A percentile compares a stretch with the other conserved stretches of the same genome.
These are phyloP conservation scores for Tortricodes alternella DNA, from an alignment of 2,888 invertebrate genomes.

Conservation along the genomic window DNA sequence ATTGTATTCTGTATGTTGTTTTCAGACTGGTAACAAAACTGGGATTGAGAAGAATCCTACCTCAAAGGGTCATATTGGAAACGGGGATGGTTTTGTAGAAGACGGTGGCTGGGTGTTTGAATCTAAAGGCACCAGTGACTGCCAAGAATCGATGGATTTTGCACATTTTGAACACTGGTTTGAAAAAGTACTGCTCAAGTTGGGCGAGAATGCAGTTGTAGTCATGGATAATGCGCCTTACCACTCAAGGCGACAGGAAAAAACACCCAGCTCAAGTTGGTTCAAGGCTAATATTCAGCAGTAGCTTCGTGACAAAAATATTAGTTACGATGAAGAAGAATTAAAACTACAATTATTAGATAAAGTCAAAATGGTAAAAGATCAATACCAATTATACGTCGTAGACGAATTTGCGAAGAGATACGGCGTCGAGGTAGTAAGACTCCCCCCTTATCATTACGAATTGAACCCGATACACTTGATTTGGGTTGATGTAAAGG, in stretches of 20 bases:
- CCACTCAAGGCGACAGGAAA: background rate
- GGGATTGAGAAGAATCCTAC: too few relatives aligned
- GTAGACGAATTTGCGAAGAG: background rate
- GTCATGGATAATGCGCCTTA: background rate
- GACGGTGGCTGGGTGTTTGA: background rate
- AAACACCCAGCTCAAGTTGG: background rate
- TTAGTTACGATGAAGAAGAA: background rate
- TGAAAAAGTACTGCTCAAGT: background rate
- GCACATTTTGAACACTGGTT: background rate
- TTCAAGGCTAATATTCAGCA: background rate
- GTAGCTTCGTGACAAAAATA: background rate
- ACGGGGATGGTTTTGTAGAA: background rate
- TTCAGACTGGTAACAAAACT: too few relatives aligned
- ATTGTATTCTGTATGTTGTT: too few relatives aligned
- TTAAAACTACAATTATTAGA: background rate
- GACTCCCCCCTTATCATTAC: background rate
- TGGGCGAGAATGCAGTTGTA: background rate
- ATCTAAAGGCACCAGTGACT: background rate
- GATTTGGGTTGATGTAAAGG: background rate
- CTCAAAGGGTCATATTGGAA: background rate
- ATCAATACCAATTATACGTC: background rate
- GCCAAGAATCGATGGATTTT: background rate
- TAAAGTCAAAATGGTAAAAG: background rate
- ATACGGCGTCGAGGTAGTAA: background rate
- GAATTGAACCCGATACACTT: background rate